Percentiles rank a stretch among this genome's conserved stretches.
phyloP scores from a whole-genome alignment of 2,888 invertebrate genomes.

The Scaptomyza reducta region DNA sequence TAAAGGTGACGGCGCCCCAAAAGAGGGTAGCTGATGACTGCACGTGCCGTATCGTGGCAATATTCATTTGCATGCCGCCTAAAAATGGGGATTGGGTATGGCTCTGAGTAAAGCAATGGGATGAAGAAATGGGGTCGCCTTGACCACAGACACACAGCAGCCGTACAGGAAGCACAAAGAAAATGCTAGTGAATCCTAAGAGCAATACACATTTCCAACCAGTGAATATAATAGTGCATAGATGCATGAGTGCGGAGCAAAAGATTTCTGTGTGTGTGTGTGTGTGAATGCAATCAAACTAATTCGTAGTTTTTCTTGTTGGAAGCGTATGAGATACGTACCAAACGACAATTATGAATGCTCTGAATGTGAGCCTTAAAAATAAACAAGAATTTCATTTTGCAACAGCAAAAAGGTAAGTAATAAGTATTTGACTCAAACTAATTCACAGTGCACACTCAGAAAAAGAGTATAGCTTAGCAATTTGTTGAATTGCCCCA shows the following conservation, averaged over 20 bases:
- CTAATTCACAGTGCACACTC: too few species aligned
- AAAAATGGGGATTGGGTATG: conserved; percentile 23
- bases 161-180: conserved; percentile 40
- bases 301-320: not conserved
- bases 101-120: conserved; percentile 4
- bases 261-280: not conserved
- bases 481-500: too few species aligned
- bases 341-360: not conserved
- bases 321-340: not conserved
- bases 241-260: not conserved
- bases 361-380: not conserved
- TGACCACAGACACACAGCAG: conserved; percentile 31
- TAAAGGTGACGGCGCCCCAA: conserved; percentile 43
- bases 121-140: conserved; percentile 9
- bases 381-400: not conserved
- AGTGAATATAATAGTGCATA: not conserved
- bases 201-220: conserved; percentile 19
- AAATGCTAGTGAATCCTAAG: conserved; percentile 18
- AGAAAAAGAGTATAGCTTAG: too few species aligned
- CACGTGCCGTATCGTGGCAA: conserved; percentile 55
- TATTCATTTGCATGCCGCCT: conserved; percentile 58
- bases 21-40: conserved; percentile 36
- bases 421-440: too few species aligned
- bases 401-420: not conserved
- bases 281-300: conserved; percentile 16